These are phyloP conservation scores for Chiridota heheva DNA, from an alignment of 35 echinoderm and acorn worm genomes.

Conservation along the genomic window DNA sequence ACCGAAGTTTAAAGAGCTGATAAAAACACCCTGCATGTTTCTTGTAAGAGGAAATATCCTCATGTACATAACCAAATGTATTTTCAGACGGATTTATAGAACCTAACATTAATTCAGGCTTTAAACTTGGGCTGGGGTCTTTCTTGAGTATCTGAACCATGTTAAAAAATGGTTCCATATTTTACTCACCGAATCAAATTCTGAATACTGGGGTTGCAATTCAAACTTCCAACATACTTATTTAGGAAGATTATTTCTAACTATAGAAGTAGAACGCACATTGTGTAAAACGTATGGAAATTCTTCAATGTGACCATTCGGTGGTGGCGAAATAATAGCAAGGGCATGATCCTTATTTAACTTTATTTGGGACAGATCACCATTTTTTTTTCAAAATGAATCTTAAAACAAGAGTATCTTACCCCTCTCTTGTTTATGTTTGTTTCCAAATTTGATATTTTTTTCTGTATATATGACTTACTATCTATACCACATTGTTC, in stretches of 20 bases:
- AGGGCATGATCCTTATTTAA: slow-evolving; percentile 44
- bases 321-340: slow-evolving; percentile 24
- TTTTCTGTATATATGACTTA: not conserved
- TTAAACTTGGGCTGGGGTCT: not conserved
- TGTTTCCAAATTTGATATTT: not conserved
- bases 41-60: not conserved
- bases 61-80: not conserved
- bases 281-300: slow-evolving; percentile 37
- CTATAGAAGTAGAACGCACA: not conserved
- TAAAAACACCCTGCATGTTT: slow-evolving; percentile 20
- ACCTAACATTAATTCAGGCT: no score
- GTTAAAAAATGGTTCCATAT: slow-evolving; percentile 31
- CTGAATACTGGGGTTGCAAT: not conserved
- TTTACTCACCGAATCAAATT: not conserved
- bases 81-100: no score
- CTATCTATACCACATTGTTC: not conserved
- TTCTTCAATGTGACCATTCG: not conserved
- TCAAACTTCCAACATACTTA: not conserved
- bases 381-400: slow-evolving; percentile 38
- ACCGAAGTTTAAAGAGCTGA: no score
- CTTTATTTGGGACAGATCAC: slow-evolving; percentile 15
- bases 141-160: slow-evolving; percentile 27
- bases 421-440: slow-evolving; percentile 49
- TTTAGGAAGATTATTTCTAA: slow-evolving; percentile 27
- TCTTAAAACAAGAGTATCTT: slow-evolving; percentile 38